phyloP scores from a whole-genome alignment of 1,140 invertebrate genomes.

The Saccostrea glomerata region DNA sequence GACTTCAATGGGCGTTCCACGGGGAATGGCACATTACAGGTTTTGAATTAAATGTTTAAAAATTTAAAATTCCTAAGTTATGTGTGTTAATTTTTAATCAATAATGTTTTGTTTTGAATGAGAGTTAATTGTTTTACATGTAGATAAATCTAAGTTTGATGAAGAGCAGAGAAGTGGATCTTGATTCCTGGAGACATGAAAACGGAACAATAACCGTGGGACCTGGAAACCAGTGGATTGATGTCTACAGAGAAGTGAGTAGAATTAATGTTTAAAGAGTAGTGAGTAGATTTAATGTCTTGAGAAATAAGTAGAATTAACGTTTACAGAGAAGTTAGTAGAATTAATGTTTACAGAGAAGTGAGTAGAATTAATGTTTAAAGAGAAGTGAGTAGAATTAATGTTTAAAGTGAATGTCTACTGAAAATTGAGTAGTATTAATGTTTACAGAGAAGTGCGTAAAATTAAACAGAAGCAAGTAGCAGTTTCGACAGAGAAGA shows the following conservation, averaged over 20 bases:
- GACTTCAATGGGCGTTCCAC: conserved; percentile 65
- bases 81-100: no score
- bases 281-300: background rate
- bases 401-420: no score
- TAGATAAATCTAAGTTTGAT: conserved; percentile 10
- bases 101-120: background rate
- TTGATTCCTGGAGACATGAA: conserved; percentile 1
- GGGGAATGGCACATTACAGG: conserved; percentile 54
- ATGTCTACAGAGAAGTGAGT: conserved; percentile 61
- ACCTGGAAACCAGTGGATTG: conserved; percentile 58
- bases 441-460: no score
- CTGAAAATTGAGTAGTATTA: no score
- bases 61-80: no score
- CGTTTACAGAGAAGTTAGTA: background rate
- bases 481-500: no score
- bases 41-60: background rate
- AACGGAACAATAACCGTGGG: conserved; percentile 57
- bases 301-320: background rate
- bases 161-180: conserved; percentile 8
- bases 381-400: conserved; percentile 48
- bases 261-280: background rate
- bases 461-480: no score
- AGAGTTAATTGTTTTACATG: background rate
- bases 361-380: conserved; percentile 53
- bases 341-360: background rate